Conservation (phyloP, 2,888 invertebrate genomes). For the Molorchus minor region DNA sequence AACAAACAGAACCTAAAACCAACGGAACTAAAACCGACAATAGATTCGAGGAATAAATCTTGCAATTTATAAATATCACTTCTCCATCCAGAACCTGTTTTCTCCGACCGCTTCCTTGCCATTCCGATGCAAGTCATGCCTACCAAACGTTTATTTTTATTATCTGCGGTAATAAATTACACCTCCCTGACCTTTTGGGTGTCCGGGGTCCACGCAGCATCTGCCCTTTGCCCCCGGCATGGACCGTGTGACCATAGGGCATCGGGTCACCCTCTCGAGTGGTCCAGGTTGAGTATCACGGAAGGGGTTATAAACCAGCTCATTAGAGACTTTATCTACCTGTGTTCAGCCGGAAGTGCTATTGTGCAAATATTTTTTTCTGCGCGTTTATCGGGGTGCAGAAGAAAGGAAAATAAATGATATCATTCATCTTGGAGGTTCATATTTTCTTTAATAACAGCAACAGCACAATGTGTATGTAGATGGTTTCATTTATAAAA, state of each 20-base stretch:
- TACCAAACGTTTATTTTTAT: conserved; percentile 45
- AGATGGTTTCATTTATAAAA: conserved; percentile 34
- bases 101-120: conserved; percentile 39
- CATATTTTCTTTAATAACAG: conserved; percentile 39
- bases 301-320: background rate
- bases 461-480: conserved; percentile 10
- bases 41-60: conserved; percentile 39
- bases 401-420: conserved; percentile 41
- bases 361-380: conserved; percentile 28
- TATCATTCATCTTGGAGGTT: conserved; percentile 42
- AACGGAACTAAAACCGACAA: conserved; percentile 45
- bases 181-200: conserved; percentile 27
- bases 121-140: conserved; percentile 49
- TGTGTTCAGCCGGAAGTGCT: conserved; percentile 37
- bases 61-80: conserved; percentile 45
- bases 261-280: conserved; percentile 43
- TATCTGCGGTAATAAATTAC: conserved; percentile 44
- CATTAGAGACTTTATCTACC: conserved; percentile 30
- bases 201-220: conserved; percentile 22
- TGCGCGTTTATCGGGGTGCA: conserved; percentile 27
- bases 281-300: conserved; percentile 4
- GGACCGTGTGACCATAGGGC: conserved; percentile 55
- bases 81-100: conserved; percentile 50
- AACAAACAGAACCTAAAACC: conserved; percentile 43
- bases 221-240: conserved; percentile 24